Conservation (phyloP, 2,888 invertebrate species). For the Watsonalla cultraria region DNA sequence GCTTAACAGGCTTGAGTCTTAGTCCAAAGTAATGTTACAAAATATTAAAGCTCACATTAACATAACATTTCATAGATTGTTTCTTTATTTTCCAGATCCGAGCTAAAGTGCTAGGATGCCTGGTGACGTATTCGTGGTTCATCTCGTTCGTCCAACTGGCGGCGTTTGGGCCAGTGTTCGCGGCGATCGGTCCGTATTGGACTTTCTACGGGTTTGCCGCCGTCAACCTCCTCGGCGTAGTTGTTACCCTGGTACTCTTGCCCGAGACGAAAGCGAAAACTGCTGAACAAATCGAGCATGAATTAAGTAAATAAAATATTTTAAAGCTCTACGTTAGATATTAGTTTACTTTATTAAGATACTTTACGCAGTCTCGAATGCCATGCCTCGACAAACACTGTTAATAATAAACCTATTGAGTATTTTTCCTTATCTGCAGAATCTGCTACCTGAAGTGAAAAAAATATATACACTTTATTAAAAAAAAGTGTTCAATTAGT, state of each 20-base stretch:
- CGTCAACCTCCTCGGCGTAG: conserved; percentile 40
- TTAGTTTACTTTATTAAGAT: no score
- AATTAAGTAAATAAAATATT: conserved; percentile 11
- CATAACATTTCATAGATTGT: background rate
- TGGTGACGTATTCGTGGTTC: conserved; percentile 57
- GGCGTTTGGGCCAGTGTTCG: conserved; percentile 21
- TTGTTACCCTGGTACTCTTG: conserved; percentile 41
- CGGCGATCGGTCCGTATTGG: conserved; percentile 16
- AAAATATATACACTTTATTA: no score
- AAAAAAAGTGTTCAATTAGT: no score
- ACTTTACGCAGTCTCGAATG: no score
- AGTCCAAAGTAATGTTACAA: no score
- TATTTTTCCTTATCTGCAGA: no score
- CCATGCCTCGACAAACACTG: no score
- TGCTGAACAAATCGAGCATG: conserved; percentile 43
- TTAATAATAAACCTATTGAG: no score
- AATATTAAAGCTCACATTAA: background rate
- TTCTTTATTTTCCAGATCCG: conserved; percentile 40
- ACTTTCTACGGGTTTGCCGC: conserved; percentile 50
- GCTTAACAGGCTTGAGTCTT: no score
- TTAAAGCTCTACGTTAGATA: no score
- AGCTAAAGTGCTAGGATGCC: conserved; percentile 48
- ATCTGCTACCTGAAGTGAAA: no score
- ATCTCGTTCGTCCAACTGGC: conserved; percentile 34
- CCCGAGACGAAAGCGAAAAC: conserved; percentile 65